These are phyloP conservation scores for Iguana delicatissima DNA, from an alignment of 2,797 vertebrate genomes.

Conservation along the genomic window DNA sequence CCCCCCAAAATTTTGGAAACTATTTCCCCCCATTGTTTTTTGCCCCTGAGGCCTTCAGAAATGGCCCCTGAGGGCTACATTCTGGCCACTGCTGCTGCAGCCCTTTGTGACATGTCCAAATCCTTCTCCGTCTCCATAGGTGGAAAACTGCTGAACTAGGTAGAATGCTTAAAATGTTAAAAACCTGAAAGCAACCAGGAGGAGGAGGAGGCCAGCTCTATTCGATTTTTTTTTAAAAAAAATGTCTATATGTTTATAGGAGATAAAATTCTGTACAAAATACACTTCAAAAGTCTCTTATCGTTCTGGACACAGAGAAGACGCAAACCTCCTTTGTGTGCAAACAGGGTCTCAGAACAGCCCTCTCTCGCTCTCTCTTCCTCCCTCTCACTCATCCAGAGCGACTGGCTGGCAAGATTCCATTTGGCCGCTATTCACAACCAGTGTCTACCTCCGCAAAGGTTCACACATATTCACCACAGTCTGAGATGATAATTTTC, in stretches of 20 bases:
- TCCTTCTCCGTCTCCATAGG: too few species aligned
- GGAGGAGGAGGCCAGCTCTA: neutral
- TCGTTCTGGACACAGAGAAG: accelerated
- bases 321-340: neutral
- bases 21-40: too few species aligned
- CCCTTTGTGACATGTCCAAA: too few species aligned
- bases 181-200: neutral
- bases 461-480: conserved; percentile 90
- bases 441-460: accelerated
- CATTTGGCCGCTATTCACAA: neutral
- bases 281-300: neutral
- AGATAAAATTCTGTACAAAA: neutral
- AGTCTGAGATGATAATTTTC: conserved; percentile 96
- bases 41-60: too few species aligned
- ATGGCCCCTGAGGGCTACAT: too few species aligned
- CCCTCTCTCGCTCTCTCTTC: neutral
- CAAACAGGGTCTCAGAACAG: too few species aligned
- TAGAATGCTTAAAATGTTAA: too few species aligned
- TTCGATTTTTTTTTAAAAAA: neutral
- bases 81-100: too few species aligned
- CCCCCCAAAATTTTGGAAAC: too few species aligned
- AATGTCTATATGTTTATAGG: conserved; percentile 63
- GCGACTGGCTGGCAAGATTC: neutral
- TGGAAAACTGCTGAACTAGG: too few species aligned
- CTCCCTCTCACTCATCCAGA: neutral